Evolutionary conservation across 2,888 invertebrate species (phyloP).

Genomic region (Pachydiplax longipennis): DNA sequence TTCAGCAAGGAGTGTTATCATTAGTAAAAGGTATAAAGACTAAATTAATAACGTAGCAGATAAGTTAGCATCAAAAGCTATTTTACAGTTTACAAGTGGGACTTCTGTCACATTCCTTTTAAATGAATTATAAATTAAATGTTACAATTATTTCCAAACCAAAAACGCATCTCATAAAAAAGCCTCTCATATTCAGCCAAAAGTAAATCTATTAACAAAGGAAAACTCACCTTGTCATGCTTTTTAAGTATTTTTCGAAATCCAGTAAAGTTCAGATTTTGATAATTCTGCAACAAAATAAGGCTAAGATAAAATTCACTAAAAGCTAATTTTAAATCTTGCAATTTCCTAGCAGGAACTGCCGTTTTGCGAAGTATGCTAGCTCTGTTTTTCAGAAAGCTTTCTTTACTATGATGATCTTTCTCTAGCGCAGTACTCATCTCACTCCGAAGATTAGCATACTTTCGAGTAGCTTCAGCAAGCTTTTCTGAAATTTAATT

Average conservation of each 20-base stretch:
- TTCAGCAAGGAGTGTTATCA: no score
- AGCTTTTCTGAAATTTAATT: slow-evolving; percentile 77
- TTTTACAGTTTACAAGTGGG: no score
- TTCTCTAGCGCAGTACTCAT: slow-evolving; percentile 66
- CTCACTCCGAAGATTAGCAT: slow-evolving; percentile 89
- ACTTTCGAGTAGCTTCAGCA: slow-evolving; percentile 96
- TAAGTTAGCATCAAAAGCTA: no score
- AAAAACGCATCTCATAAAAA: neutral
- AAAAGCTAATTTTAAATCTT: slow-evolving; percentile 95
- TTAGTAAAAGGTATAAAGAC: no score
- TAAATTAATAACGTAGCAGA: no score
- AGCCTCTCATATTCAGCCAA: neutral
- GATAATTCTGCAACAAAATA: slow-evolving; percentile 96
- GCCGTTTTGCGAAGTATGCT: slow-evolving; percentile 55
- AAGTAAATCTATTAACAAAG: neutral
- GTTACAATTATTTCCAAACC: neutral
- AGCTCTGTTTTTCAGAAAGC: slow-evolving; percentile 56
- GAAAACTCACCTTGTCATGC: slow-evolving; percentile 86
- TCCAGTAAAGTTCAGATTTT: slow-evolving; percentile 97
- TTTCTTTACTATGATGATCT: slow-evolving; percentile 51
- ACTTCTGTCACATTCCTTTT: no score
- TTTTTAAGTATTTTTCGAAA: slow-evolving; percentile 99
- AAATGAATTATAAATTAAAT: no score
- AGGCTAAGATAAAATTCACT: slow-evolving; percentile 98
- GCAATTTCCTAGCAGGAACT: slow-evolving; percentile 80